These are phyloP conservation scores for Anser brachyrhynchus DNA, from an alignment of 2,113 vertebrate species.

Conservation along the genomic window DNA sequence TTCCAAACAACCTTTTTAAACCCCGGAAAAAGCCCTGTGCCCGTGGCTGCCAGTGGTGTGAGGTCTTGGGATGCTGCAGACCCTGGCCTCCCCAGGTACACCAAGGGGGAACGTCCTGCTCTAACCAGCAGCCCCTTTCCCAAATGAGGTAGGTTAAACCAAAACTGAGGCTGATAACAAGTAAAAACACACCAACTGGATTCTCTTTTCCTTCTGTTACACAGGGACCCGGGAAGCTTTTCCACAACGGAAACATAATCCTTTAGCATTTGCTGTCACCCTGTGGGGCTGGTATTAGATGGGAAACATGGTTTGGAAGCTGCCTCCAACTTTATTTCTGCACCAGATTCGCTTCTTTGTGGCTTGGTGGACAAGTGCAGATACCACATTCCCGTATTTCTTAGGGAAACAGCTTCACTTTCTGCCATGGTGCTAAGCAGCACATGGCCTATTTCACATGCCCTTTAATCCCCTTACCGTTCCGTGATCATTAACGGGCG, in stretches of 20 bases:
- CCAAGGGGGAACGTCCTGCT: neutral
- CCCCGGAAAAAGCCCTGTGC: neutral
- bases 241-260: neutral
- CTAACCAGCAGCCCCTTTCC: neutral
- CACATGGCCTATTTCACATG: neutral
- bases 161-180: neutral
- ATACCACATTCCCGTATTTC: neutral
- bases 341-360: neutral
- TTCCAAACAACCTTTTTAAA: neutral
- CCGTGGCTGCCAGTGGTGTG: fast-evolving
- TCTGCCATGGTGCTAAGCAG: neutral
- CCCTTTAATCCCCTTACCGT: neutral
- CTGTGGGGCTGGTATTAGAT: neutral
- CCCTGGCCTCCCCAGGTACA: neutral
- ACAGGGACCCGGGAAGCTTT: neutral
- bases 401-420: neutral
- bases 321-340: neutral
- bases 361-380: neutral
- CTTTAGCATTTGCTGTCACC: neutral
- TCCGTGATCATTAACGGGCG: neutral
- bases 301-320: neutral
- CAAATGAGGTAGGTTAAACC: neutral
- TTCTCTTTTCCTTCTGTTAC: neutral
- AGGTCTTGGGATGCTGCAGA: neutral
- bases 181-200: neutral